Evolutionary conservation across 2,113 vertebrate genomes (phyloP).

Genomic region (Nyctibius bracteatus): DNA sequence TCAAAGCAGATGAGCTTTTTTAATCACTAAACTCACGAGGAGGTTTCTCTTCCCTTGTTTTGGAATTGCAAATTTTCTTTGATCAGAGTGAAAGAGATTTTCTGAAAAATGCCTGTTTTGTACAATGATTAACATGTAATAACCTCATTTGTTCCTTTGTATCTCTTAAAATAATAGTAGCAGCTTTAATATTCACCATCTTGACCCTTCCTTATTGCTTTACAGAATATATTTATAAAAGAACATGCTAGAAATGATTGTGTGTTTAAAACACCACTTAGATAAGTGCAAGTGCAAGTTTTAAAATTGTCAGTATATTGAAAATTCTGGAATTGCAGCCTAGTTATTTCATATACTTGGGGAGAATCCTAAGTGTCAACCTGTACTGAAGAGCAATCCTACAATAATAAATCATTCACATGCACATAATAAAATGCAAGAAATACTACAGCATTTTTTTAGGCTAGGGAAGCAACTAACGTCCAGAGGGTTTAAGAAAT

Average conservation of each 20-base stretch:
- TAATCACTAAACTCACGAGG: not conserved
- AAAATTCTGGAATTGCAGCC: not conserved
- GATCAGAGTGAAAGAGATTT: not conserved
- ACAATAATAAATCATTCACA: not conserved
- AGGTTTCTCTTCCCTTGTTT: not conserved
- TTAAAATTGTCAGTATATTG: not conserved
- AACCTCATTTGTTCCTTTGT: not conserved
- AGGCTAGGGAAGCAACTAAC: not conserved
- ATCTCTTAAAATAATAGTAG: not conserved
- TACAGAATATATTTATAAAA: not conserved
- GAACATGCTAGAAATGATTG: not conserved
- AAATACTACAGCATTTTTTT: not conserved
- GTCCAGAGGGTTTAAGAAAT: not conserved
- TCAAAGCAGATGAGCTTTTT: not conserved
- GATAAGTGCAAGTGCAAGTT: not conserved
- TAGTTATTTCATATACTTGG: not conserved
- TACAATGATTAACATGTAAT: not conserved
- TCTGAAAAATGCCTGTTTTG: not conserved
- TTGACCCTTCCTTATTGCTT: constrained; percentile 2
- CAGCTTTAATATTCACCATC: not conserved
- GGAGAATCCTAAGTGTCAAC: not conserved
- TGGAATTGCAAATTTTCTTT: not conserved
- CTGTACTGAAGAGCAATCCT: not conserved
- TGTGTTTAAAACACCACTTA: not conserved
- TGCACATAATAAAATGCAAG: not conserved